These are phyloP conservation scores for Tapirus terrestris DNA, from an alignment of 2,113 vertebrate genomes.

Conservation along the genomic window DNA sequence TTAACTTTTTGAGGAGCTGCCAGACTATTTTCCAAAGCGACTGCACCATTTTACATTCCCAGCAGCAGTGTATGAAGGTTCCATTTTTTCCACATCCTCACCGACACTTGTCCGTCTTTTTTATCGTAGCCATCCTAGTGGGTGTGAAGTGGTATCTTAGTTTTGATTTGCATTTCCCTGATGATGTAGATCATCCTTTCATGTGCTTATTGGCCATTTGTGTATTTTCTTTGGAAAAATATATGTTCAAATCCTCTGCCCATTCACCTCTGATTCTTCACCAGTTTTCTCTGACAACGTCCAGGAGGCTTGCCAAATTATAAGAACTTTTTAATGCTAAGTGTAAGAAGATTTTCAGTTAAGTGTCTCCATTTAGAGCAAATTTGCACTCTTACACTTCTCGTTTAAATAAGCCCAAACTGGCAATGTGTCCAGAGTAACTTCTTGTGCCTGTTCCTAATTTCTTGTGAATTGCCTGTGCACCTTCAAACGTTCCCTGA, in stretches of 20 bases:
- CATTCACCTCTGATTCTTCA: neutral
- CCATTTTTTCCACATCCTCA: neutral
- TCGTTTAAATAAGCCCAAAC: neutral
- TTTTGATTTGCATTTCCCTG: neutral
- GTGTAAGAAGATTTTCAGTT: constrained; percentile 14
- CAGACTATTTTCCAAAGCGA: neutral
- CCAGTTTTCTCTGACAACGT: neutral
- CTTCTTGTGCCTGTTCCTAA: neutral
- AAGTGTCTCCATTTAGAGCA: neutral
- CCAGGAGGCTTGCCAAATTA: neutral
- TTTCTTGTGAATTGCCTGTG: neutral
- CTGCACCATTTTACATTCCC: neutral
- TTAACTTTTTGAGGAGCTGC: neutral
- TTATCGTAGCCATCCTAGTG: neutral
- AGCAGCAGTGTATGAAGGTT: neutral
- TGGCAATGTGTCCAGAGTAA: neutral
- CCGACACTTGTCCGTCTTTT: neutral
- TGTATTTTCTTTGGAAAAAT: neutral
- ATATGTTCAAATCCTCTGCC: neutral
- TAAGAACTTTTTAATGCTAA: neutral
- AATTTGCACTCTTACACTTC: neutral
- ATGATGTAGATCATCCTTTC: neutral
- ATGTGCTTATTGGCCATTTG: neutral
- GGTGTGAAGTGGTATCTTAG: neutral
- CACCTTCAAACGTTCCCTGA: neutral